These are phyloP conservation scores for Eira barbara DNA, from an alignment of 2,113 vertebrate species.

Conservation along the genomic window DNA sequence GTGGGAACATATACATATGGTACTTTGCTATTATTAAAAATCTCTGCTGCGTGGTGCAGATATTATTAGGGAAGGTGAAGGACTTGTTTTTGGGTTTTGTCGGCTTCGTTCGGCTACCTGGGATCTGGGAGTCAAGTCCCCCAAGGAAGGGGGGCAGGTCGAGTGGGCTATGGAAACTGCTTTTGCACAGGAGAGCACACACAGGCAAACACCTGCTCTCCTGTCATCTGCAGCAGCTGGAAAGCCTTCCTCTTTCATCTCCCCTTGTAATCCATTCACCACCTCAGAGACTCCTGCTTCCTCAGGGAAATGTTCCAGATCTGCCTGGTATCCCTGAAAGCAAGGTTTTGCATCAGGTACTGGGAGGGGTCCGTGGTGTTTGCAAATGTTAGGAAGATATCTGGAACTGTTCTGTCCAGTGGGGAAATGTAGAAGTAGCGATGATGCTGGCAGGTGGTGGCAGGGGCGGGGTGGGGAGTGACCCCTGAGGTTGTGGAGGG, in stretches of 20 bases:
- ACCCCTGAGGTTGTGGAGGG: not conserved
- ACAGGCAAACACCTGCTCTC: accelerated
- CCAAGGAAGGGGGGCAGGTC: not conserved
- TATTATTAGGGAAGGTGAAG: not conserved
- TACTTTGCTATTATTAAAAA: not conserved
- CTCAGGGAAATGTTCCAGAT: not conserved
- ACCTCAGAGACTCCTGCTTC: not conserved
- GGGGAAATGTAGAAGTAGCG: too few relatives aligned
- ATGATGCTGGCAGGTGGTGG: not conserved
- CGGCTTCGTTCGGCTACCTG: not conserved
- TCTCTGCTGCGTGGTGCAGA: not conserved
- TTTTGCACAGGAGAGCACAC: accelerated
- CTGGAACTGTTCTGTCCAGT: accelerated
- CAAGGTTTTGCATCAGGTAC: not conserved
- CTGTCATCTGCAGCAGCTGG: not conserved
- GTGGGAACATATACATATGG: not conserved
- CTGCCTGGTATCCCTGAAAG: not conserved
- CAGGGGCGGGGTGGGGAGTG: accelerated
- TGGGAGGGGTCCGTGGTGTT: not conserved
- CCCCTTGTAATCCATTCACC: not conserved
- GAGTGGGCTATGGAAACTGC: not conserved
- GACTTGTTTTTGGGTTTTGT: not conserved
- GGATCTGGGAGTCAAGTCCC: not conserved
- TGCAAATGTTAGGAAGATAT: not conserved
- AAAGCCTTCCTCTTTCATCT: not conserved